Base-by-base conservation (phyloP, 2,113 vertebrate species). In the Apodemus speciosus region DNA sequence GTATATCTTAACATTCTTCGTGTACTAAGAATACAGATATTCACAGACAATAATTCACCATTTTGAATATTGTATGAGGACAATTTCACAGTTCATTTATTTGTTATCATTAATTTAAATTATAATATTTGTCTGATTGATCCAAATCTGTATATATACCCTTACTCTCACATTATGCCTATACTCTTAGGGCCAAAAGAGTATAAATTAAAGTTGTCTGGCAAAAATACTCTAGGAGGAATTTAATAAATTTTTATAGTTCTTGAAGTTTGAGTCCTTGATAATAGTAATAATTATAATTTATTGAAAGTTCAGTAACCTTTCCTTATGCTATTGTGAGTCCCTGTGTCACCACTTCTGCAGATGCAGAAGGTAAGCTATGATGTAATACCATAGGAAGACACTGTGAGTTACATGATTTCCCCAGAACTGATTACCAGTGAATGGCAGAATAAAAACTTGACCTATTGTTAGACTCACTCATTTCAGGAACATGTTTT, bases 181-280 rank as follows among this genome's bases (percentile, higher is more conserved):
- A 75, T 32, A 87, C 79, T 15, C 14, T 89, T 91, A 87, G 51
- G 21, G 6, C 69, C 15, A 68, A 95, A 93, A 43, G 84, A 83
- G 77, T 51, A 43, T 35, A 88, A n/a, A n/a, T n/a, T n/a, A n/a
- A 88, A 16, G 49, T 69, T 56, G 21, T 69, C 62, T 32, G 3
- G 27, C 30, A 79, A n/a, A 96, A 94, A 72, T 90, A 58, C 51
- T 94, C 88, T 88, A 76, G 25, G 53, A 46, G 90, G 43, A 94
- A 62, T 81, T 83, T 95, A 94, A 68, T 56, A 88, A 58, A 89
- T 38, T 64, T 84, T 89, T 89, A 2, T 4, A 77, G 38, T 15
- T 35, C 73, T 83, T 76, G n/a, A 92, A 64, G 56, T 92, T 92
- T 92, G 92, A 92, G 93, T 94, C 64, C 79, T 94, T 30, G 53